Conservation (phyloP, 2,888 invertebrate species). For the Amphimallon solstitiale region DNA sequence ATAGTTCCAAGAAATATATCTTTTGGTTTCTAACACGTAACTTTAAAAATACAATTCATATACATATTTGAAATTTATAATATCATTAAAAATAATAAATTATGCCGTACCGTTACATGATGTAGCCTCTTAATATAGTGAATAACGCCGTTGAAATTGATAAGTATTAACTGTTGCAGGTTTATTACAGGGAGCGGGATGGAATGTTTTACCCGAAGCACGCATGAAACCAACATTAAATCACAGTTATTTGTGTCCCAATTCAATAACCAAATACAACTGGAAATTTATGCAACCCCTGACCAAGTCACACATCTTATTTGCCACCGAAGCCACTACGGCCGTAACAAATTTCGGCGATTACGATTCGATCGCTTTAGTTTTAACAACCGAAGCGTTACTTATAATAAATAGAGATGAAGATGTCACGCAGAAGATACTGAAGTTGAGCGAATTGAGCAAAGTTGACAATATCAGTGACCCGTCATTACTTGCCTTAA, state of each 20-base stretch:
- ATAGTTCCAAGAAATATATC: no score
- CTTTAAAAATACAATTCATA: no score
- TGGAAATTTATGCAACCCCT: conserved; percentile 67
- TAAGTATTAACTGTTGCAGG: conserved; percentile 65
- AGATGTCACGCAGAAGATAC: conserved; percentile 67
- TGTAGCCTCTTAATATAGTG: no score
- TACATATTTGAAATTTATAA: no score
- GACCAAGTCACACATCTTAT: conserved; percentile 63
- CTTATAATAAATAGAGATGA: conserved; percentile 69
- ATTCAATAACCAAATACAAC: conserved; percentile 65
- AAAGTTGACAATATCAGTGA: conserved; percentile 64
- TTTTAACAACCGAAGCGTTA: conserved; percentile 69
- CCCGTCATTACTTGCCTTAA: conserved; percentile 65
- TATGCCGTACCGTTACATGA: no score
- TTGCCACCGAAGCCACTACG: conserved; percentile 67
- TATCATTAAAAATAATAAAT: no score
- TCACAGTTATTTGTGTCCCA: conserved; percentile 61
- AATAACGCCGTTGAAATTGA: no score
- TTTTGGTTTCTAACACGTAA: no score
- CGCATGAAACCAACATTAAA: conserved; percentile 57
- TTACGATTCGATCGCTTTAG: conserved; percentile 67
- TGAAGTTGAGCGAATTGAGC: conserved; percentile 67
- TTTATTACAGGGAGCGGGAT: conserved; percentile 85
- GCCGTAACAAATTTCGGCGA: conserved; percentile 64
- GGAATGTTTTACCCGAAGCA: conserved; percentile 69